Conservation (phyloP, 2,888 invertebrate species). For the Crepidodera aurea region DNA sequence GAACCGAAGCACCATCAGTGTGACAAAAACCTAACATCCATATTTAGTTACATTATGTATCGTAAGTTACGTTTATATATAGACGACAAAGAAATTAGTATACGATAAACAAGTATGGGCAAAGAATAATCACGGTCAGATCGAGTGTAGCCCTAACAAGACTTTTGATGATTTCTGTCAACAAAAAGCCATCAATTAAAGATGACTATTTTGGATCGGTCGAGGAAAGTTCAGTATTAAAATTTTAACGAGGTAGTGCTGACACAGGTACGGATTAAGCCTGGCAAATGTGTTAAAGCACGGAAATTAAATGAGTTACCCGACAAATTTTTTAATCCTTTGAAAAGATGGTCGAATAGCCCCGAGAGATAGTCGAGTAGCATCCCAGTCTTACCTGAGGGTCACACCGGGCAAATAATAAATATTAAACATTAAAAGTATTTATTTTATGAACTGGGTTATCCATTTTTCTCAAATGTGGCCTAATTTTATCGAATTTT, state of each 20-base stretch:
- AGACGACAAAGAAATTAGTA: slow-evolving; percentile 34
- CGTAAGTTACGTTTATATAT: slow-evolving; percentile 29
- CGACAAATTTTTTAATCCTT: no score
- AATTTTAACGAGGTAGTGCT: slow-evolving; percentile 48
- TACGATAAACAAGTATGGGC: slow-evolving; percentile 27
- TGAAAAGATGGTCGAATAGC: no score
- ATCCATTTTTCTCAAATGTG: no score
- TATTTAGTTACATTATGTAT: slow-evolving; percentile 19
- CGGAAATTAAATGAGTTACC: no score
- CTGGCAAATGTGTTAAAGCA: no score
- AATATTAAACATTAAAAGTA: no score
- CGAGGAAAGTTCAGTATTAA: slow-evolving; percentile 48
- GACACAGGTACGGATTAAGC: slow-evolving; percentile 3
- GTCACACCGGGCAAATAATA: no score
- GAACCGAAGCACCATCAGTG: slow-evolving; percentile 9
- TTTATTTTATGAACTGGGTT: no score
- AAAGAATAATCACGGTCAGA: slow-evolving; percentile 36
- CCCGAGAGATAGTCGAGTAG: no score
- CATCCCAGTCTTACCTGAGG: no score
- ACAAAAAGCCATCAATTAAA: slow-evolving; percentile 54
- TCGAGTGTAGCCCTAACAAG: slow-evolving; percentile 43
- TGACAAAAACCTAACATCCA: slow-evolving; percentile 29
- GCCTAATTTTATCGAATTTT: no score
- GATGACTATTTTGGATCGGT: slow-evolving; percentile 52
- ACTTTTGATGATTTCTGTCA: slow-evolving; percentile 53